Evolutionary conservation across 2,888 invertebrate genomes (phyloP), one percentile per base, ranked within the genome.

Genomic region (Polietes domitor): DNA sequence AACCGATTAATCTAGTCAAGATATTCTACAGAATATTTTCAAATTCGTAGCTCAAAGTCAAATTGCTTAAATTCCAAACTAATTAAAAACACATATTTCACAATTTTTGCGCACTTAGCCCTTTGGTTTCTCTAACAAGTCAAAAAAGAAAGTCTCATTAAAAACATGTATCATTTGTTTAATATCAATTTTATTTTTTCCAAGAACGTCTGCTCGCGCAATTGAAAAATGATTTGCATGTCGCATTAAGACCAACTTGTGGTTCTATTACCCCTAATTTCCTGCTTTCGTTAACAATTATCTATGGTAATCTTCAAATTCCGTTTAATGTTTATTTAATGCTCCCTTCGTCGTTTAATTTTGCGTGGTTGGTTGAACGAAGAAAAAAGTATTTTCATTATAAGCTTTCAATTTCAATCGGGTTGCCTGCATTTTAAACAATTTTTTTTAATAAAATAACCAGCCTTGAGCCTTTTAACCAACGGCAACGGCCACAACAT

Each of bases 381-480:
- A 32, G 32, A 32, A 32, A 58, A 58, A 21, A 68, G 12, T 4
- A 61, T 43, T 43, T 37, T 65, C 21, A 65, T 65, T 41, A 24
- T 43, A 47, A 47, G 19, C 68, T 68, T 43, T 43, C 68, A 43
- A 41, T 68, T 43, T 43, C 68, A 68, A 21, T 15, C 37, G 68
- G 43, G 68, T 24, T 24, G 15, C 9, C n/a, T 65, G 17, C 15
- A 65, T 65, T 21, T 53, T 19, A 58, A 58, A 58, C 12, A 24
- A 17, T 50, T 50, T 50, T 50, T 50, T 26, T 58, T 58, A 58
- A 24, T 58, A 26, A 58, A 24, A 53, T 21, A 63, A 63, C 15
- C 41, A 41, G 68, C 78, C 17, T 63, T 28, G 61, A 71, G 47
- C 43, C 26, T 21, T 68, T 79, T 47, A 58, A 26, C 26, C 43